Conservation (phyloP, 2,888 invertebrate species). For the Drosophila recens region DNA sequence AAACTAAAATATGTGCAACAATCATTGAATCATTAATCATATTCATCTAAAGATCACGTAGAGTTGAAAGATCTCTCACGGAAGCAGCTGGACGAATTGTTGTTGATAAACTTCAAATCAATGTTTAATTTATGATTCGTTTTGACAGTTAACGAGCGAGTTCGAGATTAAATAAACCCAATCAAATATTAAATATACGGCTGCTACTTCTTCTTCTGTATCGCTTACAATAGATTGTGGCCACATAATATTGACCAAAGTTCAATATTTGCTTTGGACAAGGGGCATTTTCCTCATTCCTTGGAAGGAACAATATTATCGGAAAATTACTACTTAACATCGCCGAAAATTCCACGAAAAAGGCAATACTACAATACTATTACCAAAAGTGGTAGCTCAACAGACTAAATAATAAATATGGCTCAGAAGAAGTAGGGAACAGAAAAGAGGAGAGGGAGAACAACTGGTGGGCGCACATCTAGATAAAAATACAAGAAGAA, state of each 20-base stretch:
- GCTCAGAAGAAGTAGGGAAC: slow-evolving; percentile 30
- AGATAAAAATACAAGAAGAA: slow-evolving; percentile 49
- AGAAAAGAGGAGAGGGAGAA: slow-evolving; percentile 48
- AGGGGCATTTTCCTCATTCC: background rate
- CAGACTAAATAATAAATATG: slow-evolving; percentile 72
- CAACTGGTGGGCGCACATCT: slow-evolving; percentile 60
- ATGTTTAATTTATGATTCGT: slow-evolving; percentile 71
- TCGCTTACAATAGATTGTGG: slow-evolving; percentile 63
- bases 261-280: slow-evolving; percentile 48
- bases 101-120: slow-evolving; percentile 21
- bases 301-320: slow-evolving; percentile 62
- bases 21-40: slow-evolving; percentile 53
- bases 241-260: slow-evolving; percentile 38
- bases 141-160: slow-evolving; percentile 61
- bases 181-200: slow-evolving; percentile 20
- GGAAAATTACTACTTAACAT: slow-evolving; percentile 83
- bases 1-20: slow-evolving; percentile 9
- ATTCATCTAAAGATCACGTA: slow-evolving; percentile 44
- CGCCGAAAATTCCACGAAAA: slow-evolving; percentile 69
- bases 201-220: slow-evolving; percentile 36
- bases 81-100: slow-evolving; percentile 58
- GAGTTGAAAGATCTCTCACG: slow-evolving; percentile 29
- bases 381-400: slow-evolving; percentile 42
- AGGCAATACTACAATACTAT: background rate
- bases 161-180: slow-evolving; percentile 2